These are phyloP conservation scores for Danio jaintianensis DNA, from an alignment of 2,797 vertebrate genomes.

Conservation along the genomic window DNA sequence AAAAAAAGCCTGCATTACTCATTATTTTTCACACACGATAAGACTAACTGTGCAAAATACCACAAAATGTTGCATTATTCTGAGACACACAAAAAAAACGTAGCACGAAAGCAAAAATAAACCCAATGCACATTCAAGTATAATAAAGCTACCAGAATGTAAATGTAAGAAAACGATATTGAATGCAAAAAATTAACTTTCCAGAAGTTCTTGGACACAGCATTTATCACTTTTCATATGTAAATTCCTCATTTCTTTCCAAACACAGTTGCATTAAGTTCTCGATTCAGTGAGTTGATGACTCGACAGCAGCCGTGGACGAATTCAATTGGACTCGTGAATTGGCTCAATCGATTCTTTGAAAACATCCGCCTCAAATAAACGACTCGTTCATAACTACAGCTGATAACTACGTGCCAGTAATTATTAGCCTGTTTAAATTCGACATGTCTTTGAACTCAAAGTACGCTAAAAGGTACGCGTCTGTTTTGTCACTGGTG, in stretches of 20 bases:
- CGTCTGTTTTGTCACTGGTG: not conserved
- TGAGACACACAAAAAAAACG: too few relatives aligned
- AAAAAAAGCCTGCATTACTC: too few relatives aligned
- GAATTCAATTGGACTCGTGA: not conserved
- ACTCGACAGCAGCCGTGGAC: too few relatives aligned
- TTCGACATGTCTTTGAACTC: not conserved
- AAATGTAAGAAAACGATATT: too few relatives aligned
- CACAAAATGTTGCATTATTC: too few relatives aligned
- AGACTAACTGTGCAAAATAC: too few relatives aligned
- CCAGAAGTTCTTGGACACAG: too few relatives aligned
- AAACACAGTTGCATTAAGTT: not conserved
- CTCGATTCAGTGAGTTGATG: not conserved
- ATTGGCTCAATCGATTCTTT: not conserved
- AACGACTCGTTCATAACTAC: not conserved
- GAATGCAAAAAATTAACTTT: too few relatives aligned
- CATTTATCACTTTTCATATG: not conserved
- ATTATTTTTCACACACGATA: too few relatives aligned
- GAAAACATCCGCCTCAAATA: not conserved
- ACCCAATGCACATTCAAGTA: too few relatives aligned
- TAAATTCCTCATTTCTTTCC: not conserved
- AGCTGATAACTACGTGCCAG: not conserved
- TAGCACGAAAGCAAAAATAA: too few relatives aligned
- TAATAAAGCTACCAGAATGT: too few relatives aligned
- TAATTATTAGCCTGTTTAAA: not conserved
- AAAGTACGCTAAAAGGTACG: not conserved